A percentile compares a stretch with the other conserved stretches of the same genome.
Conservation (phyloP, 2,113 vertebrate genomes). For the Dunckerocampus dactyliophorus region DNA sequence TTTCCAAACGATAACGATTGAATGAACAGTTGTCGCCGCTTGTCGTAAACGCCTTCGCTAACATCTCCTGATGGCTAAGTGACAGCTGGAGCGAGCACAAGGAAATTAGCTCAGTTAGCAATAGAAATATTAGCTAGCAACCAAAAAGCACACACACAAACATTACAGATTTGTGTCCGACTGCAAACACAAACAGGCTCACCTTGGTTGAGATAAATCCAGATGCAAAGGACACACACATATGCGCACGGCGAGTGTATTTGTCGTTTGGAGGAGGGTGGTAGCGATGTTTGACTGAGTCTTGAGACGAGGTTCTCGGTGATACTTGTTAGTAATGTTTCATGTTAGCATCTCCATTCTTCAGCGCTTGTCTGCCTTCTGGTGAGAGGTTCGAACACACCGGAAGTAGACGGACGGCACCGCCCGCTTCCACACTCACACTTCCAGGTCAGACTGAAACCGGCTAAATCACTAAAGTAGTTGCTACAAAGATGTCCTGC, state of each 20-base stretch:
- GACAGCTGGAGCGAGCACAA: conserved; percentile 58
- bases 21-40: neutral
- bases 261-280: neutral
- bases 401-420: conserved; percentile 66
- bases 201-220: conserved; percentile 40
- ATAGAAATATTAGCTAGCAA: conserved; percentile 41
- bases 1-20: neutral
- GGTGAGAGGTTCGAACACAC: conserved; percentile 47
- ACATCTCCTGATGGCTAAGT: conserved; percentile 31
- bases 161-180: conserved; percentile 12
- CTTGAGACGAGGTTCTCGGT: neutral
- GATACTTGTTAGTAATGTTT: conserved; percentile 29
- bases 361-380: conserved; percentile 41
- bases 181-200: conserved; percentile 38
- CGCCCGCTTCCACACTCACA: conserved; percentile 54
- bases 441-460: conserved; percentile 55
- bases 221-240: neutral
- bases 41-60: conserved; percentile 25
- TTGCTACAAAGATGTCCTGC: neutral
- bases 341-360: conserved; percentile 54
- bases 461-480: conserved; percentile 5
- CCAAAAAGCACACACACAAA: conserved; percentile 6
- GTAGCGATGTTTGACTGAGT: neutral
- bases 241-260: neutral
- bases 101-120: conserved; percentile 67